A percentile compares a stretch with the other conserved stretches of the same genome.
These are phyloP conservation scores for Patella ulyssiponensis DNA, from an alignment of 2,888 invertebrate genomes.

Conservation along the genomic window DNA sequence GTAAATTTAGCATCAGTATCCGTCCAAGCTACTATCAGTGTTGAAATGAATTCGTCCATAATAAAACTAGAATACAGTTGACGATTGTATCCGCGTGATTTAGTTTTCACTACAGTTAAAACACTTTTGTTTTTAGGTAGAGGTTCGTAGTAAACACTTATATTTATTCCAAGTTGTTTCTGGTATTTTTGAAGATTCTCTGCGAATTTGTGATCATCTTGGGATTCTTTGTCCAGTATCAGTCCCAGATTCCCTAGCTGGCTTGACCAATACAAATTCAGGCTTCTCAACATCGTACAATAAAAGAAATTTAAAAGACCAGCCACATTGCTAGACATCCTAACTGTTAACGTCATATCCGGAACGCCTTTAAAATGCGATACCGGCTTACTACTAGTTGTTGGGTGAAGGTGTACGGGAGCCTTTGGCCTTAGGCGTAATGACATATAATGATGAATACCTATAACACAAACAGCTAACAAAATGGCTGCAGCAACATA, in stretches of 20 bases:
- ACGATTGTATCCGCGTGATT: not conserved
- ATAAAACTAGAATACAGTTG: not conserved
- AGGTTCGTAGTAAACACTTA: not conserved
- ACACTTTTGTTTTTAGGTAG: not conserved
- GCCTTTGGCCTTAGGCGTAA: too few species aligned
- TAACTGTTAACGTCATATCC: not conserved
- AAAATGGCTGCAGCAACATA: too few species aligned
- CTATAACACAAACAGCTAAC: too few species aligned
- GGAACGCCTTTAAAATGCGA: too few species aligned
- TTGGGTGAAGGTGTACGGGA: too few species aligned
- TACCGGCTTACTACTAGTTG: too few species aligned
- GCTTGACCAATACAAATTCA: not conserved
- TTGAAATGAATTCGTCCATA: not conserved
- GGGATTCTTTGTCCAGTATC: not conserved
- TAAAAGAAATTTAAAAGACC: not conserved
- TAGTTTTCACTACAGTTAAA: not conserved
- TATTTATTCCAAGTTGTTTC: not conserved
- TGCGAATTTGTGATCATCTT: not conserved
- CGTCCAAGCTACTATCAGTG: not conserved
- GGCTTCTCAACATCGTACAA: not conserved
- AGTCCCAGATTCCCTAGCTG: not conserved
- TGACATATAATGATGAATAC: too few species aligned
- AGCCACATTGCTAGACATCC: not conserved
- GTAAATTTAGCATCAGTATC: not conserved
- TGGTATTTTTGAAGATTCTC: not conserved